Evolutionary conservation across 2,888 invertebrate genomes (phyloP), one percentile per base, ranked within the genome.

Genomic region (Rhagophthalmus giganteus): DNA sequence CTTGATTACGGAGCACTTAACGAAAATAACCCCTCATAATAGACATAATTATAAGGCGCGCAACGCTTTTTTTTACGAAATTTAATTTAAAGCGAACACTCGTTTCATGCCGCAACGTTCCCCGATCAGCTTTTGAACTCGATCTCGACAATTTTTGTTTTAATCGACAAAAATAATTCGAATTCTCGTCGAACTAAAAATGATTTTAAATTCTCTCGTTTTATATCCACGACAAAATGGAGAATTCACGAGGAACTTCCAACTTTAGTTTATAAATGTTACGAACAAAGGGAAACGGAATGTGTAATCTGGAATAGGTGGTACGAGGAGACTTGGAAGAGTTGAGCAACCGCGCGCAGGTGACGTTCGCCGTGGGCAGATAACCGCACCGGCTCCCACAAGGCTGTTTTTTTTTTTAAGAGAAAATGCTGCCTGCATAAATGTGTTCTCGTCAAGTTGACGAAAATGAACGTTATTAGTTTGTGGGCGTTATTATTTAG

Each of bases 271-370:
- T 34, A 26, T 26, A 45, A 45, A 37, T 20, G 35, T 13, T 3
- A 10, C 27, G 13, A 28, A 45, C 28, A 45, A 45, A 45, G 38
- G 46, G 48, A 34, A 32, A 41, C 41, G 41, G n/a, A n/a, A n/a
- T n/a, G 50, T 46, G 40, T 41, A 46, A 46, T 52, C 20, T 52
- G 33, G 14, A 28, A 40, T 45, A 30, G 20, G 44, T 45, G 39
- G 33, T n/a, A n/a, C n/a, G n/a, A n/a, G n/a, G n/a, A n/a, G n/a
- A n/a, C n/a, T 31, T 41, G 46, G 41, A 41, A 46, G 35, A 46
- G 41, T 46, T 37, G 40, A 45, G 42, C 26, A 46, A 52, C 46
- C 52, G 26, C 46, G 33, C 34, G 39, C 52, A 52, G 46, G 52
- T 46, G 52, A 52, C 46, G 37, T 39, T 27, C 15, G 32, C 32